Evolutionary conservation across 2,113 vertebrate species (phyloP), one percentile per base, ranked within the genome.

Genomic region (Thermophis baileyi): DNA sequence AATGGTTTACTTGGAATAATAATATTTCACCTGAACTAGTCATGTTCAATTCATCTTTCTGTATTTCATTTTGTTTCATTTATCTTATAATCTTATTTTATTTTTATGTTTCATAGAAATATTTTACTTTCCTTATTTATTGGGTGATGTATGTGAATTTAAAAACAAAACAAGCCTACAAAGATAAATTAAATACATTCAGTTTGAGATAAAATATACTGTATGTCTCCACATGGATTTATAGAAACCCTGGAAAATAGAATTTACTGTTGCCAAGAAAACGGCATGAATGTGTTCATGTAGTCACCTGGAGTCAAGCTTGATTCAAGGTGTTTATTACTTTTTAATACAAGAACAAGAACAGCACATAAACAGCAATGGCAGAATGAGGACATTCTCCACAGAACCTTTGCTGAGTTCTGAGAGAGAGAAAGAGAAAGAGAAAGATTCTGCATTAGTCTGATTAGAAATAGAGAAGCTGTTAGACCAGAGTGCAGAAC

Each of bases 151-250:
- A 35, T 92, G 47, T 44, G 46, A 30, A 74, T 81, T 44, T 44
- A 53, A 47, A 92, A 92, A 88, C 49, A 57, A 40, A 55, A 49
- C 14, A 90, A 35, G 1, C 51, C 27, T 14, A 55, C 50, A 92
- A 69, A 57, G 35, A 54, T 6, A 69, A 89, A 92, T 89, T 89
- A 46, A 85, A 44, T 85, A 57, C 92, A 85, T 92, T 92, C 69
- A 85, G 24, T 89, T 89, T 92, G 85, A 44, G 60, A 92, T 40
- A 57, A 92, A 89, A 89, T 85, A 81, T 92, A n/a, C n/a, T n/a
- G n/a, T n/a, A 81, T 85, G 74, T 89, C 25, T 81, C 63, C 60
- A 47, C 14, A n/a, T 54, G 25, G 35, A 92, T 89, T 49, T 89
- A 57, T 44, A 49, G 30, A 27, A 49, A 30, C 63, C 54, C 63